Percentiles rank a stretch among this genome's conserved stretches.
Evolutionary conservation across 2,888 invertebrate genomes (phyloP).

Genomic region (Mythimna lalbum): DNA sequence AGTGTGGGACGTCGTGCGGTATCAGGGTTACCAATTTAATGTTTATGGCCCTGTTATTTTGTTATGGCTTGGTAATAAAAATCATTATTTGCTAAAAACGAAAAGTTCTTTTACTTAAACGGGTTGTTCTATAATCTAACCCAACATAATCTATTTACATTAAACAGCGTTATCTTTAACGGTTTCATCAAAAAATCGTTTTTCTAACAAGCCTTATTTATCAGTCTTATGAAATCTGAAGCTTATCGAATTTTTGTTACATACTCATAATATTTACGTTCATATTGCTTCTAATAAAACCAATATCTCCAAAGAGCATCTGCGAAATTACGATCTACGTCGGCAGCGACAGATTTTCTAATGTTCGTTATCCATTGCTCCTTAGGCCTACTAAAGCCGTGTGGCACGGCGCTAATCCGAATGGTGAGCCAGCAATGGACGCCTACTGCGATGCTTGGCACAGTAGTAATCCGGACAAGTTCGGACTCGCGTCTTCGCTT

Average conservation of each 20-base stretch:
- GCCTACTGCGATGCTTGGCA: constrained; percentile 98
- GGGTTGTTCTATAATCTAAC: not conserved
- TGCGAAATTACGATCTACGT: constrained; percentile 33
- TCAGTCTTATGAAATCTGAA: constrained; percentile 30
- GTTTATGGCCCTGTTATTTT: too few relatives aligned
- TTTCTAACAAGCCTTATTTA: constrained; percentile 30
- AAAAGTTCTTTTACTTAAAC: not conserved
- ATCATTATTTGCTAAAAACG: not conserved
- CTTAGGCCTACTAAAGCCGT: constrained; percentile 97
- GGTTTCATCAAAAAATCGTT: constrained; percentile 36
- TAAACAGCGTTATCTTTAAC: constrained; percentile 29
- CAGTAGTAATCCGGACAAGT: constrained; percentile 94
- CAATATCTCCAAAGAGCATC: constrained; percentile 52
- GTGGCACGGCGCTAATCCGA: constrained; percentile 98
- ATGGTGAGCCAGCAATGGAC: constrained; percentile 96
- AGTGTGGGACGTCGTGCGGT: too few relatives aligned
- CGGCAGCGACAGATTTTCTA: constrained; percentile 25
- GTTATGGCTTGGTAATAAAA: not conserved
- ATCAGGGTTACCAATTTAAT: too few relatives aligned
- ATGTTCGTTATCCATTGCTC: constrained; percentile 56
- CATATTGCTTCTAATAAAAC: constrained; percentile 58
- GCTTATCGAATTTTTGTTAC: constrained; percentile 44
- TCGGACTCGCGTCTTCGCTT: constrained; percentile 96
- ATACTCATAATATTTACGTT: constrained; percentile 46
- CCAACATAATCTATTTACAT: not conserved